phyloP scores from a whole-genome alignment of 2,113 vertebrate species.

The Numenius arquata region DNA sequence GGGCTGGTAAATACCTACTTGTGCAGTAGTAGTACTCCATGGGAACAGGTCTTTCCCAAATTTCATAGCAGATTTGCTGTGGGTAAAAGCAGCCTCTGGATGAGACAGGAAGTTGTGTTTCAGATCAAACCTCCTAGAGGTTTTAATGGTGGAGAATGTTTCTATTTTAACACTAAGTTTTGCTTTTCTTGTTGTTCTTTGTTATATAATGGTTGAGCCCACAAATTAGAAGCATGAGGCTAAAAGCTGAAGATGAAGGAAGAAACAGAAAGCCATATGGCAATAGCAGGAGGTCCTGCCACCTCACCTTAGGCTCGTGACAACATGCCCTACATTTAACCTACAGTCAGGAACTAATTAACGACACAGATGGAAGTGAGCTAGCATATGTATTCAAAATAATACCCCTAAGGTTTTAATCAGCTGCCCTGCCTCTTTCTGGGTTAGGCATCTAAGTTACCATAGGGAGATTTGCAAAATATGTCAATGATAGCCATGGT shows the following conservation, averaged over 20 bases:
- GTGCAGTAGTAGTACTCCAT: not conserved
- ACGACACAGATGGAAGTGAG: slow-evolving; percentile 62
- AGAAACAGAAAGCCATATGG: slow-evolving; percentile 58
- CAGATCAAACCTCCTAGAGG: not conserved
- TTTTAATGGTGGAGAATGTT: not conserved
- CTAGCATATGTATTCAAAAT: slow-evolving; percentile 53
- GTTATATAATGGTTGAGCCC: not conserved
- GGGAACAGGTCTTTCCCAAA: not conserved
- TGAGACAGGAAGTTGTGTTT: not conserved
- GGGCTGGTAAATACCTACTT: not conserved
- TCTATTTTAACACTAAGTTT: not conserved
- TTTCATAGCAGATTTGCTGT: not conserved
- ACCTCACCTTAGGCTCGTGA: slow-evolving; percentile 61
- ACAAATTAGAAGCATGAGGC: slow-evolving; percentile 13
- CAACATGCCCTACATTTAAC: slow-evolving; percentile 68
- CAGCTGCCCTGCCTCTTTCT: slow-evolving; percentile 48
- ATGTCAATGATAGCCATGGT: not conserved
- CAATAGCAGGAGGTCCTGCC: slow-evolving; percentile 61
- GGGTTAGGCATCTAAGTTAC: not conserved
- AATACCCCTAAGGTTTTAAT: slow-evolving; percentile 54
- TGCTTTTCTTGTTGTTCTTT: not conserved
- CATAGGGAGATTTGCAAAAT: not conserved
- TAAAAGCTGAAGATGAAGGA: slow-evolving; percentile 25
- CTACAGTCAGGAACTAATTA: slow-evolving; percentile 70
- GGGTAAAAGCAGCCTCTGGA: not conserved